Conservation (phyloP, 2,113 vertebrate genomes). For the Balaenoptera acutorostrata region DNA sequence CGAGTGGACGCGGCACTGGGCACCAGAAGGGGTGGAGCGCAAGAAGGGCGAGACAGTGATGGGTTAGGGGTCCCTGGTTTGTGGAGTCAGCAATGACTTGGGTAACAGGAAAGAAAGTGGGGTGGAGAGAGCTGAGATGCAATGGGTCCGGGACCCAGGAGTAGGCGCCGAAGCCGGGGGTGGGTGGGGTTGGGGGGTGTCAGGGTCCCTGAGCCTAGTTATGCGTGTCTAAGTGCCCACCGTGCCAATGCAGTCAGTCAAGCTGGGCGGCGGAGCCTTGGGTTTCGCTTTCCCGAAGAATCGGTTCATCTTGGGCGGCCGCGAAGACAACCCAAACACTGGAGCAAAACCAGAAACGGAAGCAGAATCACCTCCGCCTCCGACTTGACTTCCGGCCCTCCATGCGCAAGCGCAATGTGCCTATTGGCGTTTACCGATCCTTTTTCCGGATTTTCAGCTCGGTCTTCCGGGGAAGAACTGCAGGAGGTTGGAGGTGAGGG, state of each 20-base stretch:
- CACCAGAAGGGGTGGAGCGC: neutral
- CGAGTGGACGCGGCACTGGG: neutral
- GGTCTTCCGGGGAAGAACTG: neutral
- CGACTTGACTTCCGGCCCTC: slow-evolving; percentile 49
- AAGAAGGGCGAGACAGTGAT: neutral
- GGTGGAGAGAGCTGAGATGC: neutral
- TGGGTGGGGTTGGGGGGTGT: neutral
- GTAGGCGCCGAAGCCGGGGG: neutral
- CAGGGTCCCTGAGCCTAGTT: neutral
- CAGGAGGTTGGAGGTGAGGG: neutral
- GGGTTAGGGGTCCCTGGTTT: neutral
- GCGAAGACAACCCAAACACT: slow-evolving; percentile 41
- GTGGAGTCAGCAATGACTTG: slow-evolving; percentile 3
- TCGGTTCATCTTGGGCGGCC: slow-evolving; percentile 88
- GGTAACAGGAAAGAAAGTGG: neutral
- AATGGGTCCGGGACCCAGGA: neutral
- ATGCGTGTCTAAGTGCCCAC: neutral
- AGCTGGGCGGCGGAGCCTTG: slow-evolving; percentile 92
- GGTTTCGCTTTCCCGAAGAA: slow-evolving; percentile 92
- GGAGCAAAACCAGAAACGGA: slow-evolving; percentile 59
- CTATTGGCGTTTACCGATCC: neutral
- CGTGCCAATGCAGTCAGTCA: slow-evolving; percentile 96
- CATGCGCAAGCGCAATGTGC: slow-evolving; percentile 47
- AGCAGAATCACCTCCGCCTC: neutral
- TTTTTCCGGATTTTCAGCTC: slow-evolving; percentile 42